phyloP scores from a whole-genome alignment of 2,888 invertebrate species.

The Lydus trimaculatus region DNA sequence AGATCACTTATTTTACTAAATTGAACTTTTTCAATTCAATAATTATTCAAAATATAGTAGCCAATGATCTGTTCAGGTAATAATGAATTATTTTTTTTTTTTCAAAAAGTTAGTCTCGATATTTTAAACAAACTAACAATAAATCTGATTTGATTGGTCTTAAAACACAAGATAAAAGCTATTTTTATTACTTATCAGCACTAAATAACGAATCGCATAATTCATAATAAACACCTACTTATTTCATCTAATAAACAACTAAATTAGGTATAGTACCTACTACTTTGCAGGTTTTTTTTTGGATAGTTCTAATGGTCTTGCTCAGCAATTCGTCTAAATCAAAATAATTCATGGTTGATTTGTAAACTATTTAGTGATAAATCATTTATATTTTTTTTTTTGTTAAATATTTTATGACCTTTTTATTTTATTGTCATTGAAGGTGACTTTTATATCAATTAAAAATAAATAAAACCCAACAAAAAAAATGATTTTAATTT shows the following conservation, averaged over 20 bases:
- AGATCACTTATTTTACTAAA: not conserved
- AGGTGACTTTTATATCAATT: conserved; percentile 7
- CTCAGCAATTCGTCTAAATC: not conserved
- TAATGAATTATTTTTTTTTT: not conserved
- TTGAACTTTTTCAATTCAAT: too few relatives aligned
- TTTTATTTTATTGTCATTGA: not conserved
- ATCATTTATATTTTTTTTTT: not conserved
- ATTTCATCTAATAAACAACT: not conserved
- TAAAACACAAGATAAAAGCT: not conserved
- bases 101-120: not conserved
- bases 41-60: too few relatives aligned
- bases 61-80: not conserved
- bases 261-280: too few relatives aligned
- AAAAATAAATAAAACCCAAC: not conserved
- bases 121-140: not conserved
- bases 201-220: not conserved
- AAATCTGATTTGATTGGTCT: conserved; percentile 7
- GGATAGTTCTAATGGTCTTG: not conserved
- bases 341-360: not conserved
- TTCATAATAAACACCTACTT: conserved; percentile 11
- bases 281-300: not conserved
- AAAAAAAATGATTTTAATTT: conserved; percentile 1
- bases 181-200: conserved; percentile 5
- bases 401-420: not conserved
- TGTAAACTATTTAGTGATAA: not conserved